Evolutionary conservation across 2,797 vertebrate species (phyloP).

Genomic region (Pangasius sanitwongsei): DNA sequence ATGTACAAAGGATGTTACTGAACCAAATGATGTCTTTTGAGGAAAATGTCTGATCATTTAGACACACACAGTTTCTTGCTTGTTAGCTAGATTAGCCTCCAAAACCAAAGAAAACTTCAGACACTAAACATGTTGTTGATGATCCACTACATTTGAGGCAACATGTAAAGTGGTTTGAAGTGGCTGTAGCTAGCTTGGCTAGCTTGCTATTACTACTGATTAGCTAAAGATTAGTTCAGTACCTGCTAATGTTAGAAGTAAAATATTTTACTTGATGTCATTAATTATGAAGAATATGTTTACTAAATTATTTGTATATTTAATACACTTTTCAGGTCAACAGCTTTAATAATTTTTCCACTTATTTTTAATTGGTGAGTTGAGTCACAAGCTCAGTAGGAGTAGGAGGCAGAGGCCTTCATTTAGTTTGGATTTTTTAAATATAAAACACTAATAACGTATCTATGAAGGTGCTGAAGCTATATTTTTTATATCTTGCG

Average conservation of each 20-base stretch:
- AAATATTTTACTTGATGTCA: neutral
- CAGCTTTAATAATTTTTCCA: neutral
- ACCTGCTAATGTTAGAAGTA: neutral
- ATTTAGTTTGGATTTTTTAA: neutral
- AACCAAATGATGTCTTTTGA: no score
- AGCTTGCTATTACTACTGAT: neutral
- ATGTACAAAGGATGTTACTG: no score
- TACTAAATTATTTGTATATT: neutral
- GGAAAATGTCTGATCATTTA: neutral
- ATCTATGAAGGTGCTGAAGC: neutral
- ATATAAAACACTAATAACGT: neutral
- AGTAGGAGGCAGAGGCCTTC: neutral
- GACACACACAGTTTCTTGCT: neutral
- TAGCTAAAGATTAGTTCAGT: neutral
- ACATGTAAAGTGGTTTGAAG: neutral
- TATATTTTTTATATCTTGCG: neutral
- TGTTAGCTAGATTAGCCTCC: neutral
- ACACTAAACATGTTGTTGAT: neutral
- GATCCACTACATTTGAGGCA: neutral
- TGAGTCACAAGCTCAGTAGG: neutral
- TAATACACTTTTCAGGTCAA: neutral
- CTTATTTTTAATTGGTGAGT: neutral
- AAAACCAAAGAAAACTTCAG: neutral
- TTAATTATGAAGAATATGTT: neutral
- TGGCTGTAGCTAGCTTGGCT: neutral